phyloP scores from a whole-genome alignment of 2,888 invertebrate species.

The Tillus elongatus region DNA sequence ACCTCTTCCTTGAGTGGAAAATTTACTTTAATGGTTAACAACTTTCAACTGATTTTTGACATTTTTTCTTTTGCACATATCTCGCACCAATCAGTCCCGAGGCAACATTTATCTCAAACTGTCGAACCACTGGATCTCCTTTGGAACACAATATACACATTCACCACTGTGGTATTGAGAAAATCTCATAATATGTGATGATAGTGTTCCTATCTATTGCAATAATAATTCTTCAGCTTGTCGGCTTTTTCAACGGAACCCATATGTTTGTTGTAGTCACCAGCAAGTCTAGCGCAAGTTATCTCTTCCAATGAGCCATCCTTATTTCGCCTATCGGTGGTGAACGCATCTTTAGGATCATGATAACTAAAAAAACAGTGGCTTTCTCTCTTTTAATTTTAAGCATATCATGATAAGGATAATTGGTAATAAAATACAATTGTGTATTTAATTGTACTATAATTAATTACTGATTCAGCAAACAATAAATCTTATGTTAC shows the following conservation, averaged over 20 bases:
- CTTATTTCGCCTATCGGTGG: conserved; percentile 1
- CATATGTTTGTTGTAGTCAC: conserved; percentile 4
- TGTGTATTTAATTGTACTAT: too few relatives aligned
- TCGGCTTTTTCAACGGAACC: conserved; percentile 2
- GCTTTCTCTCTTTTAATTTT: conserved; percentile 1
- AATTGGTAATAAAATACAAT: too few relatives aligned
- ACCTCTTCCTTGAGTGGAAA: too few relatives aligned
- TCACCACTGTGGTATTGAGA: conserved; percentile 1
- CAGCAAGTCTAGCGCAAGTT: background rate
- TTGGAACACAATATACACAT: background rate
- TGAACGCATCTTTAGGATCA: background rate
- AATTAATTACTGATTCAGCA: background rate
- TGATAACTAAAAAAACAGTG: conserved; percentile 1
- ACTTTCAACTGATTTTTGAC: too few relatives aligned
- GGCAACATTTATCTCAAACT: too few relatives aligned
- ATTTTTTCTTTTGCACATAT: too few relatives aligned
- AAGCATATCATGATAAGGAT: background rate
- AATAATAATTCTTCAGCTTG: background rate
- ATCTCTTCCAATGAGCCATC: conserved; percentile 4
- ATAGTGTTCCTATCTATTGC: background rate
- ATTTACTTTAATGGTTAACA: too few relatives aligned
- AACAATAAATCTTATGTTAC: too few relatives aligned
- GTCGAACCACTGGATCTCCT: too few relatives aligned
- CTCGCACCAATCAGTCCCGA: too few relatives aligned
- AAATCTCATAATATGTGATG: background rate